Evolutionary conservation across 2,113 vertebrate species (phyloP).

Genomic region (Mormoops blainvillei): DNA sequence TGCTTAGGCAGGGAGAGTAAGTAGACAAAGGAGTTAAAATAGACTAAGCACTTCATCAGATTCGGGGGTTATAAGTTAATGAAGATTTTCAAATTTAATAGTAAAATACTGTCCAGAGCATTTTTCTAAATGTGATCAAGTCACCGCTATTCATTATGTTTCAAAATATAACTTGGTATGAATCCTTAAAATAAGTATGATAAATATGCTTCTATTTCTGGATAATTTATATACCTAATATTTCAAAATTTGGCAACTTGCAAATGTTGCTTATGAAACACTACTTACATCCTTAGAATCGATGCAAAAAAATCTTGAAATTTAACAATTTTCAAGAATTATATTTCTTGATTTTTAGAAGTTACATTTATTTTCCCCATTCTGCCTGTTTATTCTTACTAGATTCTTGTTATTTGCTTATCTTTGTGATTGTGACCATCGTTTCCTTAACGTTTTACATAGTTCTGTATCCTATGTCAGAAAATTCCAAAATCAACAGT

Average conservation of each 20-base stretch:
- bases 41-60: background rate
- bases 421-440: background rate
- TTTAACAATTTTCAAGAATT: background rate
- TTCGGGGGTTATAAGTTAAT: background rate
- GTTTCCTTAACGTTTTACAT: background rate
- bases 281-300: background rate
- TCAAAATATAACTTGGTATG: background rate
- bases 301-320: background rate
- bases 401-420: background rate
- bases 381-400: background rate
- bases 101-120: background rate
- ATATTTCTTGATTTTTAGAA: background rate
- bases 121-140: background rate
- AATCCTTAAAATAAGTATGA: background rate
- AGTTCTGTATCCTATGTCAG: background rate
- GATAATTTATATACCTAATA: background rate
- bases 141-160: background rate
- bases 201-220: background rate
- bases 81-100: background rate
- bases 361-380: background rate
- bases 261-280: background rate
- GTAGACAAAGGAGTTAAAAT: background rate
- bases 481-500: background rate
- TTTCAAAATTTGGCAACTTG: slow-evolving; percentile 16
- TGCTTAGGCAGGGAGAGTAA: background rate